Percentiles rank a stretch among this genome's conserved stretches.
Evolutionary conservation across 1,140 invertebrate species (phyloP).

Genomic region (Mactra quadrangularis): DNA sequence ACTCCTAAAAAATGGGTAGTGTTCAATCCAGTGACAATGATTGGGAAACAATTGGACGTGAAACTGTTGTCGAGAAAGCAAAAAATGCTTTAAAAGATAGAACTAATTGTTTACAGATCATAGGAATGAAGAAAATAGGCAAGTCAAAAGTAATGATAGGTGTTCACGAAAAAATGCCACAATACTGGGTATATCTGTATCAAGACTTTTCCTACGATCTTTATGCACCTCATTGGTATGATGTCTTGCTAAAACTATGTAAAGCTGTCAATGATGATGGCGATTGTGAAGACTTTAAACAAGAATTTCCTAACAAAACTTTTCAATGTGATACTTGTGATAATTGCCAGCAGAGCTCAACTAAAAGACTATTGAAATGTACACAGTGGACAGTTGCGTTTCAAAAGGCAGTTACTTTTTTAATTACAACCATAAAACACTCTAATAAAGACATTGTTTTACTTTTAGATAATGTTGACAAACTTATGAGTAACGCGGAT

Average conservation of each 20-base stretch:
- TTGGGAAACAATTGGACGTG: neutral
- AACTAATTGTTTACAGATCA: neutral
- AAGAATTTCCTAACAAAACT: neutral
- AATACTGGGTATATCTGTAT: neutral
- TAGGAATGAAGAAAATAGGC: conserved; percentile 7
- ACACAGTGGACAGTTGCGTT: neutral
- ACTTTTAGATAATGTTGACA: conserved; percentile 16
- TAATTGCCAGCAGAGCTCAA: neutral
- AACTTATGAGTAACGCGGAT: neutral
- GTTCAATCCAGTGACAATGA: neutral
- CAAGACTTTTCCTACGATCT: neutral
- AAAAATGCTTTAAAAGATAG: neutral
- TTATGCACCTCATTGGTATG: neutral
- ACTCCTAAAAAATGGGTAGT: too few species aligned
- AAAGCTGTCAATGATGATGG: neutral
- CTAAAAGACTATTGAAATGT: neutral
- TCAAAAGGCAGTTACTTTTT: neutral
- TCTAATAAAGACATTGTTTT: neutral
- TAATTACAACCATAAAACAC: neutral
- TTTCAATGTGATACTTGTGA: neutral
- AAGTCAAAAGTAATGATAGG: neutral
- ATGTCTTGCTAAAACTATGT: neutral
- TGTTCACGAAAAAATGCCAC: neutral
- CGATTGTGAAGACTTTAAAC: neutral
- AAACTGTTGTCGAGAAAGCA: neutral